A percentile compares a stretch with the other conserved stretches of the same genome.
These are phyloP conservation scores for Chascanopsetta lugubris DNA, from an alignment of 2,113 vertebrate species.

Conservation along the genomic window DNA sequence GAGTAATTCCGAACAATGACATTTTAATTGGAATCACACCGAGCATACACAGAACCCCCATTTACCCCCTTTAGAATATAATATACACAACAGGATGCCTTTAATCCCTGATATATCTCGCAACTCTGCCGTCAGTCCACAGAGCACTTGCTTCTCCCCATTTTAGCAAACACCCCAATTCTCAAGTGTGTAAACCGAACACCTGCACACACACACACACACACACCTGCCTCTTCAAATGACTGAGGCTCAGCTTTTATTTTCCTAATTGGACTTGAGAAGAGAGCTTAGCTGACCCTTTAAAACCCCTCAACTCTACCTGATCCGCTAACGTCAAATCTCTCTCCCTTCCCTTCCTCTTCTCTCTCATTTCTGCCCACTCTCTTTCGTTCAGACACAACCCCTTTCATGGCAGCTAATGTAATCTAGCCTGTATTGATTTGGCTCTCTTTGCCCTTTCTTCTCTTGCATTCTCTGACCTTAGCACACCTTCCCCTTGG, in stretches of 20 bases:
- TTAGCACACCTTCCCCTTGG: conserved; percentile 26
- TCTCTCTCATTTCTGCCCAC: conserved; percentile 2
- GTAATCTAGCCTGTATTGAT: conserved; percentile 53
- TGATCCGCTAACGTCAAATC: conserved; percentile 29
- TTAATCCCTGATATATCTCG: too few relatives aligned
- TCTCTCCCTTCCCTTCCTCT: conserved; percentile 4
- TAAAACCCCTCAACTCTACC: conserved; percentile 40
- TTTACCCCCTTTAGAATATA: too few relatives aligned
- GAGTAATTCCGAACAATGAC: too few relatives aligned
- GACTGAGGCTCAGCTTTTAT: conserved; percentile 50
- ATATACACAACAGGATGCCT: too few relatives aligned
- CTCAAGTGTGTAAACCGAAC: background rate
- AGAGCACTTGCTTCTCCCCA: too few relatives aligned
- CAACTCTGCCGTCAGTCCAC: too few relatives aligned
- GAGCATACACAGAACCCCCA: too few relatives aligned
- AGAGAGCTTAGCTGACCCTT: conserved; percentile 31
- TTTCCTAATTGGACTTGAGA: conserved; percentile 63
- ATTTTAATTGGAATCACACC: too few relatives aligned
- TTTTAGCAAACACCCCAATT: too few relatives aligned
- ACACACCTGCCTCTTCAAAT: conserved; percentile 10
- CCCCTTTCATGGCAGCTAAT: conserved; percentile 31
- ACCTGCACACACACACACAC: conserved; percentile 5
- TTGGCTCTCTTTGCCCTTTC: conserved; percentile 12
- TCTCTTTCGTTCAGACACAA: conserved; percentile 16
- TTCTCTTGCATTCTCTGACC: conserved; percentile 13